These are phyloP conservation scores for Plusia festucae DNA, from an alignment of 2,888 invertebrate species.

Conservation along the genomic window DNA sequence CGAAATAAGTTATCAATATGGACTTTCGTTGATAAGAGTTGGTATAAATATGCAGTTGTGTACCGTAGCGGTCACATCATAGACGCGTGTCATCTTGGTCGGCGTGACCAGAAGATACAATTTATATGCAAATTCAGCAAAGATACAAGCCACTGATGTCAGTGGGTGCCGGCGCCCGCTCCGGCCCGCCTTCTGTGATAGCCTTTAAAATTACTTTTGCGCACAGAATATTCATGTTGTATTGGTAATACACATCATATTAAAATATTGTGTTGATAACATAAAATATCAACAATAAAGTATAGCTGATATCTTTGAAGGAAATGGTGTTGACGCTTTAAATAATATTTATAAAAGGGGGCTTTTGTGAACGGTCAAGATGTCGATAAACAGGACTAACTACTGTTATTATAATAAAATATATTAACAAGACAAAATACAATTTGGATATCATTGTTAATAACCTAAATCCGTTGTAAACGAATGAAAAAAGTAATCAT, in stretches of 20 bases:
- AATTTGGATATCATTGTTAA: neutral
- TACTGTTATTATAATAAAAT: neutral
- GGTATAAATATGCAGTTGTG: conserved; percentile 72
- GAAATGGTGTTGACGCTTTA: neutral
- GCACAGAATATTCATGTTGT: conserved; percentile 70
- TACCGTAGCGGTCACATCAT: conserved; percentile 66
- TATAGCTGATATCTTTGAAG: neutral
- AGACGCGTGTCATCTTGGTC: conserved; percentile 85
- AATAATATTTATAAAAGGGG: neutral
- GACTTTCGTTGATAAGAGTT: conserved; percentile 37
- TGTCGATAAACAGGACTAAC: neutral
- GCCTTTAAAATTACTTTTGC: conserved; percentile 83
- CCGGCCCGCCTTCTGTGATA: conserved; percentile 75
- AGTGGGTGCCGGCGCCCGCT: conserved; percentile 61
- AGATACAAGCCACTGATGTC: conserved; percentile 85
- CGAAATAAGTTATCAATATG: neutral
- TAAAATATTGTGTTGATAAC: conserved; percentile 44
- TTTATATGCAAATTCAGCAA: conserved; percentile 88
- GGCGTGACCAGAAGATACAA: conserved; percentile 88
- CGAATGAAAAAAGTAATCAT: conserved; percentile 12
- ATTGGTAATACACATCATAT: conserved; percentile 50
- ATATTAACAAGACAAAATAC: neutral
- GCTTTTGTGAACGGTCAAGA: neutral
- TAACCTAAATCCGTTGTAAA: neutral
- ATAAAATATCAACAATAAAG: neutral